phyloP scores from a whole-genome alignment of 2,888 invertebrate species.

The Cylindroiulus punctatus region DNA sequence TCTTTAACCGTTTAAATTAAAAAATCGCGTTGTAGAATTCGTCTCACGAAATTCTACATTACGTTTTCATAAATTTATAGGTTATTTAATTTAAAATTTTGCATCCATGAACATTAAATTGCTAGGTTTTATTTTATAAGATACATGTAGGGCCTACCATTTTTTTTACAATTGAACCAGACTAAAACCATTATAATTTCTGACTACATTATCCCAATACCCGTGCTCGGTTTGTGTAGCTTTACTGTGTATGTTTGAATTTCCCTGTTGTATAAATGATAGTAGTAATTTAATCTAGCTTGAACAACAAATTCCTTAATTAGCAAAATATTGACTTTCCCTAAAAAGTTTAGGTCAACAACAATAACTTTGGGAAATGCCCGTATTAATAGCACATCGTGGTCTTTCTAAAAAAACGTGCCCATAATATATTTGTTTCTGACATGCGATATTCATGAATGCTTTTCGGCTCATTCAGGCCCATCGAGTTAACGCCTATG shows the following conservation, averaged over 20 bases:
- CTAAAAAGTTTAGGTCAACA: neutral
- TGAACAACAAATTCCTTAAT: neutral
- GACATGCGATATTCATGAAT: neutral
- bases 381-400: neutral
- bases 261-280: neutral
- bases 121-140: no score
- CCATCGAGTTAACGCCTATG: conserved; percentile 35
- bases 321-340: neutral
- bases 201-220: no score
- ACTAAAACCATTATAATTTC: no score
- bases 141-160: no score
- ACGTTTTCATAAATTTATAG: no score
- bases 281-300: neutral
- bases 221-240: no score
- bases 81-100: no score
- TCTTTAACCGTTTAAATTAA: no score
- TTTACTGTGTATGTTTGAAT: neutral
- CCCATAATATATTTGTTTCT: neutral
- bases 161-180: no score
- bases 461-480: neutral
- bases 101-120: no score
- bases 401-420: neutral
- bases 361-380: neutral
- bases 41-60: no score
- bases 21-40: no score